Base-by-base conservation (phyloP, 2,113 vertebrate species). In the Puffinus mauretanicus region DNA sequence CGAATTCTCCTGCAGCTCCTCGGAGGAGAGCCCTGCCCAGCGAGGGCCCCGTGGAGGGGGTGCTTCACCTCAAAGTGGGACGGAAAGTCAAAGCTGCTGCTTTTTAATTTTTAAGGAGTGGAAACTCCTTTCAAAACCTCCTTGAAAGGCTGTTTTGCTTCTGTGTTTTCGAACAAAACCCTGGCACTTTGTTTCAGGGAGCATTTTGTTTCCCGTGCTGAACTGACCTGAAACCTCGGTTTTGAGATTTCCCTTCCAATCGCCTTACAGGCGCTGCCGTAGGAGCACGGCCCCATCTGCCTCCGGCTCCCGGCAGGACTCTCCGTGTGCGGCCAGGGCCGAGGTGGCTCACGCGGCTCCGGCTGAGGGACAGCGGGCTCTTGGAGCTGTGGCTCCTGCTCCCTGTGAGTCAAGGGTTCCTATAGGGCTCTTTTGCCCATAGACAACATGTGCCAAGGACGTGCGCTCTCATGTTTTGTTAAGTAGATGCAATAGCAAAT, bases 91-190 rank as follows among this genome's bases (percentile, higher is more conserved):
- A 94, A 87, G 70, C 87, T 87, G 60, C 40, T 85, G 75, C 65
- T 73, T 94, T 82, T 82, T 87, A 55, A 57, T 88, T 94, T 95
- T 93, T 82, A 88, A 88, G 70, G 58, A 91, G 51, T 96, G 78
- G 83, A 87, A 95, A 87, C 78, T 82, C 66, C 66, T 94, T 95
- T 94, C 93, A 94, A 87, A 89, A 65, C n/a, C 36, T 57, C 46
- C 77, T 69, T 96, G 86, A 96, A 96, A 96, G 83, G 65, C 93
- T 91, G 65, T 91, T 95, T 92, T 97, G 94, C 92, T 92, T 75
- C 80, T 81, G 65, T 40, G 83, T 84, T 94, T 96, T 88, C 89
- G 62, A 84, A 67, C 3, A 61, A 95, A 97, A 81, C 24, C n/a
- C 82, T 93, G 90, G 90, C 70, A 75, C 52, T 84, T 2, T 0